Percentiles rank a stretch among this genome's conserved stretches.
These are phyloP conservation scores for Percina caprodes DNA, from an alignment of 2,113 vertebrate genomes.

Conservation along the genomic window DNA sequence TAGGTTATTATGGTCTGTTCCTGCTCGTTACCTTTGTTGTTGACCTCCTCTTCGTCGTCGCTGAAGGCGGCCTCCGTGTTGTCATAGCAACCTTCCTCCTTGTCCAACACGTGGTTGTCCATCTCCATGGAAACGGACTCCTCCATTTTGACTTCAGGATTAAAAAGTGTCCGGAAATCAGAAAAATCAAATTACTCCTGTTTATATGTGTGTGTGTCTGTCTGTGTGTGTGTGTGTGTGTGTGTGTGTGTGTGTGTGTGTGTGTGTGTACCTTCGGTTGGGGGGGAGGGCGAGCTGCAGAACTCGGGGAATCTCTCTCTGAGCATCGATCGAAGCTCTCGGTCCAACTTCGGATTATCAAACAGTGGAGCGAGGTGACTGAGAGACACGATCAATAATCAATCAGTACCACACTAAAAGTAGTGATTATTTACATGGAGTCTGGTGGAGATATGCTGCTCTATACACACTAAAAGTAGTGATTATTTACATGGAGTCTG, in stretches of 20 bases:
- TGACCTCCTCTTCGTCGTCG: conserved; percentile 94
- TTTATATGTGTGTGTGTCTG: not conserved
- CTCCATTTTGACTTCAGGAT: conserved; percentile 90
- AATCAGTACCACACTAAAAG: not conserved
- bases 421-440: too few relatives aligned
- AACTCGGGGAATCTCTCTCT: conserved; percentile 97
- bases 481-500: too few relatives aligned
- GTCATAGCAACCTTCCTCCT: conserved; percentile 96
- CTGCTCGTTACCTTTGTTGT: conserved; percentile 87
- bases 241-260: not conserved
- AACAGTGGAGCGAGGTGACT: conserved; percentile 95
- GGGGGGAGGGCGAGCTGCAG: conserved; percentile 93
- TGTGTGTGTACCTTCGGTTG: conserved; percentile 88
- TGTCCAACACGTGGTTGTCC: conserved; percentile 94
- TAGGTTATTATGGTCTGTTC: not conserved
- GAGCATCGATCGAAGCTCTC: conserved; percentile 95
- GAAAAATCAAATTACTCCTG: too few relatives aligned
- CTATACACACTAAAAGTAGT: too few relatives aligned
- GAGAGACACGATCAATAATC: conserved; percentile 3
- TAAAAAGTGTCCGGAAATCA: too few relatives aligned
- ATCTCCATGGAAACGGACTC: conserved; percentile 91
- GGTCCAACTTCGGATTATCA: conserved; percentile 97
- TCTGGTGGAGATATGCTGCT: too few relatives aligned
- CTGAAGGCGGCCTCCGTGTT: conserved; percentile 94
- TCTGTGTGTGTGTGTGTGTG: not conserved